Evolutionary conservation across 2,113 vertebrate genomes (phyloP).

Genomic region (Pteruthius melanotis): DNA sequence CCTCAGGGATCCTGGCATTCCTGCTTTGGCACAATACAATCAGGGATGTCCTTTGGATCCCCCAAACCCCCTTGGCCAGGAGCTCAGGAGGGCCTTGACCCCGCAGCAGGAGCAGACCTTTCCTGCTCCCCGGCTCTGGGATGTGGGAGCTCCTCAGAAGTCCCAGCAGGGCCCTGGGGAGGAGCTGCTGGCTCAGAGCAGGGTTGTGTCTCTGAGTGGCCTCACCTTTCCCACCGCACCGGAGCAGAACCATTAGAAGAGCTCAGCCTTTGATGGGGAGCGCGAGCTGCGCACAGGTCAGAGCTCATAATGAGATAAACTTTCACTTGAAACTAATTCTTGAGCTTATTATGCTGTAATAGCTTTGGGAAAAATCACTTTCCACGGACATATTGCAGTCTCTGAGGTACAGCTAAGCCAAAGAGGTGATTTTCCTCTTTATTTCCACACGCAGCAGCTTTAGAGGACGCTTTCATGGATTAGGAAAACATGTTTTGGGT

Average conservation of each 20-base stretch:
- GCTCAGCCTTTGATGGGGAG: constrained; percentile 35
- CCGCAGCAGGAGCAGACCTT: background rate
- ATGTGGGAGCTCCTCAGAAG: background rate
- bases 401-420: constrained; percentile 10
- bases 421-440: constrained; percentile 49
- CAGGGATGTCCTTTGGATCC: background rate
- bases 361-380: constrained; percentile 37
- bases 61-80: background rate
- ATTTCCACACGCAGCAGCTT: constrained; percentile 1
- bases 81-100: background rate
- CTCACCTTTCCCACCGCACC: background rate
- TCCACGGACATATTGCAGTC: background rate
- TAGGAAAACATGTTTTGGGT: constrained; percentile 54
- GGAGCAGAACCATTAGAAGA: background rate
- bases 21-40: background rate
- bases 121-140: background rate
- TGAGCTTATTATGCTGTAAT: constrained; percentile 40
- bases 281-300: constrained; percentile 32
- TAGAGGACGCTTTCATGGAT: constrained; percentile 27
- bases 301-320: constrained; percentile 50
- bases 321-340: constrained; percentile 49
- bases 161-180: background rate
- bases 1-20: background rate
- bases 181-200: background rate
- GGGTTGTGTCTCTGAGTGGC: background rate